A percentile compares a stretch with the other conserved stretches of the same genome.
Conservation (phyloP, 2,888 invertebrate genomes). For the Ectemnius cavifrons region DNA sequence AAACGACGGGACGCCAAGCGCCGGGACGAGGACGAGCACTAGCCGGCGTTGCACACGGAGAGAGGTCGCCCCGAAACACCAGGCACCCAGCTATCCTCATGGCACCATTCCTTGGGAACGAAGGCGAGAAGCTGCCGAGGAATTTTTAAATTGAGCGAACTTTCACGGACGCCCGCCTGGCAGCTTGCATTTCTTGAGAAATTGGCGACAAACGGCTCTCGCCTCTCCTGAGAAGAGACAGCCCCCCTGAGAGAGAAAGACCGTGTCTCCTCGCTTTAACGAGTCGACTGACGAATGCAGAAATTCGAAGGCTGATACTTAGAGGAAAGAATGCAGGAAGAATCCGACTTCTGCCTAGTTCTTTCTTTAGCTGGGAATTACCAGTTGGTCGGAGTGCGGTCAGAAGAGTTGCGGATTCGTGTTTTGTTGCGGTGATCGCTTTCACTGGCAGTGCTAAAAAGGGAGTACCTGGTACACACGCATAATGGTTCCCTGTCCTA, state of each 20-base stretch:
- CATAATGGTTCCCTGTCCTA: slow-evolving; percentile 61
- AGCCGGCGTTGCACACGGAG: slow-evolving; percentile 11
- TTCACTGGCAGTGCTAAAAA: slow-evolving; percentile 59
- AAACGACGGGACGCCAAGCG: slow-evolving; percentile 31
- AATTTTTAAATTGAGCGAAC: slow-evolving; percentile 10
- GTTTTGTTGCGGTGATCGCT: slow-evolving; percentile 49
- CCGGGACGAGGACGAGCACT: slow-evolving; percentile 21
- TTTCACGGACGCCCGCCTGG: slow-evolving; percentile 1
- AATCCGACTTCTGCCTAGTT: slow-evolving; percentile 2
- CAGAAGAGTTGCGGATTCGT: slow-evolving; percentile 34
- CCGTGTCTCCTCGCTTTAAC: too few relatives aligned
- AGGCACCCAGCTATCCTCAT: too few relatives aligned
- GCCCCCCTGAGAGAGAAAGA: too few relatives aligned
- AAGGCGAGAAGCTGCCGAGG: slow-evolving; percentile 1
- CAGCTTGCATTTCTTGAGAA: slow-evolving; percentile 2
- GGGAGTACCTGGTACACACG: slow-evolving; percentile 48
- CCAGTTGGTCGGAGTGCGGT: neutral
- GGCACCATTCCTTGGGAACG: too few relatives aligned
- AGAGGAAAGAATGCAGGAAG: neutral
- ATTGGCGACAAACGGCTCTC: slow-evolving; percentile 5
- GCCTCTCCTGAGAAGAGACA: too few relatives aligned
- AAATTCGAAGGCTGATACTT: neutral
- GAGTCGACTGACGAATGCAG: neutral
- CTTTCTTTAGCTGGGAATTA: neutral
- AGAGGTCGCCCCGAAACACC: neutral